Evolutionary conservation across 1,140 invertebrate species (phyloP), one percentile per base, ranked within the genome.

Genomic region (Thalassaphorura encarpata): DNA sequence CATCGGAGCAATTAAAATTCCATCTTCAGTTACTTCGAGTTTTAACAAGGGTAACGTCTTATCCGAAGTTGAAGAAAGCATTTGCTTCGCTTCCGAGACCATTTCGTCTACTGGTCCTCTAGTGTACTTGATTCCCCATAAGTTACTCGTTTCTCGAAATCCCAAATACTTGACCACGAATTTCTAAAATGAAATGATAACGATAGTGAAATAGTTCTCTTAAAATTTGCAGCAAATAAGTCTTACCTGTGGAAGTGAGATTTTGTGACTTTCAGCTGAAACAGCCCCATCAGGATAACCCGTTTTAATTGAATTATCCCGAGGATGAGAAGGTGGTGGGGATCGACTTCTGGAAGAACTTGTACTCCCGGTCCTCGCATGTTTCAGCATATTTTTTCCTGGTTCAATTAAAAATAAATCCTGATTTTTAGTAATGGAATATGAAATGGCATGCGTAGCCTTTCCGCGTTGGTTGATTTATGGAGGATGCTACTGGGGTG

Each of bases 81-180:
- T 69, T 56, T 42, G 68, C 69, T 68, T 75, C 8, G 83, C 89
- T 15, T 76, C 75, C 0, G 77, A 73, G 0, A 97, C 88, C 81
- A 97, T 82, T 21, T 83, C 77, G 69, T 97, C 92, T 0, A 96
- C 91, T 0, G 91, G 92, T 66, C 82, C 81, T 46, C 92, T 78
- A 0, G 91, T 95, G 71, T 95, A 86, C 67, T 93, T 92, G 59
- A 95, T 89, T 3, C 92, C 92, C 87, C 89, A 95, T 47, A 97
- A 72, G 0, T 91, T 91, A 62, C 82, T 46, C 8, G 60, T 65
- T 42, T 62, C 57, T 16, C 60, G 57, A 26, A 31, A 56, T 16
- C 63, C 63, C 24, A 65, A 43, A 36, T 65, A 65, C 49, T 65
- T 65, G 1, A 65, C 63, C 3, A 65, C 63, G 33, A 65, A 63